Evolutionary conservation across 1,140 invertebrate genomes (phyloP), one percentile per base, ranked within the genome.

Genomic region (Drosophila ercepeae): DNA sequence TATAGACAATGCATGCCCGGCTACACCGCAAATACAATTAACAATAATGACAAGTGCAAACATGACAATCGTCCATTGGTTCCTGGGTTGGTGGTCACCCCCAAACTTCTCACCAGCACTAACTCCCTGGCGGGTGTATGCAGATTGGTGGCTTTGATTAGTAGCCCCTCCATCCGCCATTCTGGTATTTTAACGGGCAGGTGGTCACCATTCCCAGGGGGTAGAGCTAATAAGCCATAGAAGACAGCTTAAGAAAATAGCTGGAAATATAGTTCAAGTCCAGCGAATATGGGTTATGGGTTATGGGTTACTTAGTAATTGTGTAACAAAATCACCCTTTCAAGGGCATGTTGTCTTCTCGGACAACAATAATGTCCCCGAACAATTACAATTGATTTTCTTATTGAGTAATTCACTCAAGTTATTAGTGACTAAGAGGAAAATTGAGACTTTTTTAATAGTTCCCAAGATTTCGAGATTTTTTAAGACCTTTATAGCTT

Each of bases 11-110:
- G 69, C 72, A 74, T 75, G 82, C 69, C 36, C 46, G 65, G 69
- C 46, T 61, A 63, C 59, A 76, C 68, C 34, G 50, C 82, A 86
- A 88, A 86, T 67, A 86, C 82, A 86, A 86, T 86, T 86, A 86
- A 82, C 60, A 86, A 82, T 86, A 86, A 86, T 86, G 82, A 86
- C 82, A 88, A 86, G 69, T 86, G 82, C 78, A 86, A 86, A 86
- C 83, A 86, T 88, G 82, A 63, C 72, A 79, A 46, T 52, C 34
- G 58, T 19, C 51, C 54, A 75, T 19, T n/a, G 19, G 29, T n/a
- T 21, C 14, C 44, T 9, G 1, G 44, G 1, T 2, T 8, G 21
- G 18, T 29, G 23, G 41, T 9, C 16, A 23, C 50, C n/a, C 6
- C 7, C 6, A 7, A 29, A n/a, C n/a, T n/a, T n/a, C n/a, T n/a